These are phyloP conservation scores for Puma concolor DNA, from an alignment of 2,113 vertebrate genomes.

Conservation along the genomic window DNA sequence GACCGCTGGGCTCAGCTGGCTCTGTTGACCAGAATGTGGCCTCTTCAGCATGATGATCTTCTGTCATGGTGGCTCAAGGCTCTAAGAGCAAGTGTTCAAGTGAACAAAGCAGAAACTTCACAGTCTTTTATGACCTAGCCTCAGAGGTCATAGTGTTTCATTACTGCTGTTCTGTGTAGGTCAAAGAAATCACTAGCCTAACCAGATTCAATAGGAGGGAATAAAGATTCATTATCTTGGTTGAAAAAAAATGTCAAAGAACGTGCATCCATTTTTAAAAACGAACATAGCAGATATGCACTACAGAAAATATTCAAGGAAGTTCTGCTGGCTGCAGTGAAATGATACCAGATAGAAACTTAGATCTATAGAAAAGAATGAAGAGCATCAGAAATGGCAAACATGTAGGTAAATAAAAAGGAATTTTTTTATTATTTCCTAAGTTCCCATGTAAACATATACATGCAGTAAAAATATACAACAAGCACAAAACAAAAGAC, in stretches of 20 bases:
- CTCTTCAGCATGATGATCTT: not conserved
- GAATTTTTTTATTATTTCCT: not conserved
- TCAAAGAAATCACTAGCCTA: not conserved
- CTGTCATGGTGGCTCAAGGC: not conserved
- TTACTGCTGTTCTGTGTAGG: not conserved
- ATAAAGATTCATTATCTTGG: not conserved
- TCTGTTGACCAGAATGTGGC: not conserved
- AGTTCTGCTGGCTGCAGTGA: not conserved
- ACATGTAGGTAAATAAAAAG: not conserved
- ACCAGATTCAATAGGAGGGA: not conserved
- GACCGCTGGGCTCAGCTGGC: not conserved
- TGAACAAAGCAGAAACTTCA: not conserved
- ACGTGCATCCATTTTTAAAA: not conserved
- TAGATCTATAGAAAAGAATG: not conserved
- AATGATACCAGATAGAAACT: not conserved
- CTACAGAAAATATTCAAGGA: not conserved
- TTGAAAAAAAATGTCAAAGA: not conserved
- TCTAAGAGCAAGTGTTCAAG: not conserved
- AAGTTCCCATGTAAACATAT: not conserved
- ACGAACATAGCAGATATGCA: not conserved
- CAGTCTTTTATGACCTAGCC: not conserved
- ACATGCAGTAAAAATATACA: not conserved
- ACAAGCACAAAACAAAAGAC: not conserved
- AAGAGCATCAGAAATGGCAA: not conserved
- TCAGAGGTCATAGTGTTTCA: not conserved